Base-by-base conservation (phyloP, 92 coral and sea anemone species). In the Bergia sp. region DNA sequence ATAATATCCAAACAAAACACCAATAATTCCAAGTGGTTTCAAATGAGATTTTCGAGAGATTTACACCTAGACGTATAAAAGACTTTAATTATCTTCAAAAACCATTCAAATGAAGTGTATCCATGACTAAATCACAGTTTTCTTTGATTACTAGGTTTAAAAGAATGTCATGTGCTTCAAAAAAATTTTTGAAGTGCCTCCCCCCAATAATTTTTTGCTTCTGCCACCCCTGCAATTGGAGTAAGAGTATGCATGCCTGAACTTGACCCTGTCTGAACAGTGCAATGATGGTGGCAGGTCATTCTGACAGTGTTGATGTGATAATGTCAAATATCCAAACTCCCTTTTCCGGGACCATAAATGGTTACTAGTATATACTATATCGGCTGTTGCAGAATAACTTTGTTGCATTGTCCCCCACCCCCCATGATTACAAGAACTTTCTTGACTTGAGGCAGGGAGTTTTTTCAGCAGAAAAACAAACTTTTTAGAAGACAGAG, bases 11-110 rank as follows among this genome's bases (percentile, higher is more conserved):
- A 29, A 0, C 29, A 29, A 29, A 29, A 29, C 29, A 29, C 29
- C 29, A 29, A 29, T 29, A 29, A 29, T 29, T 29, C 29, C 29
- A 29, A 29, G 29, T 29, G 29, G 29, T 29, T 29, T 29, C 29
- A 29, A 29, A 29, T 29, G 29, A 29, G 29, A 29, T 29, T 29
- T 29, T 29, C 29, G 29, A 29, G 29, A 29, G 29, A 29, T 29
- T 29, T 29, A 29, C 29, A 0, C 29, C 29, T 29, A 29, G 29
- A 29, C 29, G 29, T 41, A 78, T 85, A 86, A 29, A 86, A 76
- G 50, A 75, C 43, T 86, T 74, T 76, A 86, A 86, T 86, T 86
- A 86, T 86, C 82, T 86, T 76, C 82, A 86, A 86, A 86, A 73
- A 67, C 89, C 89, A 86, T 75, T 86, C 58, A 86, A 86, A 58